phyloP scores from a whole-genome alignment of 2,113 vertebrate genomes.

The Sarotherodon lohbergeri region DNA sequence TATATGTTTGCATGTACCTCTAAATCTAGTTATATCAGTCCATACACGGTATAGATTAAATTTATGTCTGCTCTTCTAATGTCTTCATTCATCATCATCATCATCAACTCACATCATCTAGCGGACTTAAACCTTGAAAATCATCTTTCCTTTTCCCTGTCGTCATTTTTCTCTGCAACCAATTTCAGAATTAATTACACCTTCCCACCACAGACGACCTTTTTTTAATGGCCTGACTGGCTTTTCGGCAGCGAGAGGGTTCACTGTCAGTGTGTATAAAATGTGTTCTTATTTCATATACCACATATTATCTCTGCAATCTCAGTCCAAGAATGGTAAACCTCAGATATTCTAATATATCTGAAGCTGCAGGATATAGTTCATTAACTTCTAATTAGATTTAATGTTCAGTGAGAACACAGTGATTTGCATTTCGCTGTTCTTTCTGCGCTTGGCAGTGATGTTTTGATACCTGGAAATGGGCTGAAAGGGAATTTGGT shows the following conservation, averaged over 20 bases:
- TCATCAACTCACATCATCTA: not conserved
- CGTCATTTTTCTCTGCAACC: not conserved
- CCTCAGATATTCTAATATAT: not conserved
- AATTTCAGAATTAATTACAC: not conserved
- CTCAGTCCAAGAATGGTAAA: not conserved
- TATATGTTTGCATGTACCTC: not conserved
- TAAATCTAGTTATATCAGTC: not conserved
- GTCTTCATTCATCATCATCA: not conserved
- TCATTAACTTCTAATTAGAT: conserved; percentile 36
- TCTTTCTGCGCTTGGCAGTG: not conserved
- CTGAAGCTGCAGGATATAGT: not conserved
- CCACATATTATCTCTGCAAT: not conserved
- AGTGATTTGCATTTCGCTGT: conserved; percentile 11
- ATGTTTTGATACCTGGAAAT: not conserved
- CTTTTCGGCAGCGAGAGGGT: not conserved
- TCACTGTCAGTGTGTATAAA: not conserved
- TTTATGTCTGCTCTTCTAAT: not conserved
- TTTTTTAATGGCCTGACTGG: not conserved
- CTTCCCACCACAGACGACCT: not conserved
- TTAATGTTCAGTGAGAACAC: conserved; percentile 1
- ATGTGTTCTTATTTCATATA: not conserved
- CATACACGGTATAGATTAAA: not conserved
- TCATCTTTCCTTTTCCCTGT: not conserved
- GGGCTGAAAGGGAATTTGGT: not conserved
- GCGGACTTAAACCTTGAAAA: not conserved